Conservation (phyloP, 1,140 invertebrate species). For the Habropoda laboriosa region DNA sequence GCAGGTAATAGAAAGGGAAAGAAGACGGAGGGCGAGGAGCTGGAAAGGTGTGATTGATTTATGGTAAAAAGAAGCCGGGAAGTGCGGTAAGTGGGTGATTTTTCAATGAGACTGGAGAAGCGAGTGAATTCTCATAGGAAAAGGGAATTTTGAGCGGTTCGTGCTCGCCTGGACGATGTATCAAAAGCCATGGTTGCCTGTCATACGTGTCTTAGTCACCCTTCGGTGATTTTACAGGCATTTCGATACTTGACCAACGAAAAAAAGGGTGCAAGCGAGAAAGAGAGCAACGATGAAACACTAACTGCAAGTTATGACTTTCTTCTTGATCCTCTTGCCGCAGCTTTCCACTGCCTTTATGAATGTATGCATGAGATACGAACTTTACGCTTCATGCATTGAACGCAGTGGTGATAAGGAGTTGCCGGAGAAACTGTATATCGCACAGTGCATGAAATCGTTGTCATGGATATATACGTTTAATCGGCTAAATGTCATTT, state of each 20-base stretch:
- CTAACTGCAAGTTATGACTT: conserved; percentile 78
- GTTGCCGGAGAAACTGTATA: conserved; percentile 23
- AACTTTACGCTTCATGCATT: conserved; percentile 82
- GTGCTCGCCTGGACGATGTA: conserved; percentile 45
- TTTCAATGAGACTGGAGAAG: conserved; percentile 53
- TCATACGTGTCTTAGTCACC: conserved; percentile 78
- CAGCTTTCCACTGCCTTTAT: conserved; percentile 58
- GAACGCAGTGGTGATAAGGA: conserved; percentile 77
- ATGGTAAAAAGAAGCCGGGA: conserved; percentile 61
- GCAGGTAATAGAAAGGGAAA: background rate
- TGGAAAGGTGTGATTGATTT: conserved; percentile 62
- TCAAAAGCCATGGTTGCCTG: conserved; percentile 64
- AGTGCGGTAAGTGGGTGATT: conserved; percentile 62
- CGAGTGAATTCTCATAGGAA: conserved; percentile 56
- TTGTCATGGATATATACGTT: background rate
- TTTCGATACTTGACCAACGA: conserved; percentile 67
- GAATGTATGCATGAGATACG: conserved; percentile 81
- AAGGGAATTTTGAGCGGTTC: conserved; percentile 72
- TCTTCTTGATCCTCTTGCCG: conserved; percentile 48
- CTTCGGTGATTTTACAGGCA: conserved; percentile 74
- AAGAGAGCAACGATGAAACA: conserved; percentile 40
- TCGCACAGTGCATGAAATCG: background rate
- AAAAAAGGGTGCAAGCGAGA: background rate
- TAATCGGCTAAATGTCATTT: too few relatives aligned
- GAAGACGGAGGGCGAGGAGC: conserved; percentile 10